Evolutionary conservation across 1,140 invertebrate genomes (phyloP).

Genomic region (Cherax quadricarinatus): DNA sequence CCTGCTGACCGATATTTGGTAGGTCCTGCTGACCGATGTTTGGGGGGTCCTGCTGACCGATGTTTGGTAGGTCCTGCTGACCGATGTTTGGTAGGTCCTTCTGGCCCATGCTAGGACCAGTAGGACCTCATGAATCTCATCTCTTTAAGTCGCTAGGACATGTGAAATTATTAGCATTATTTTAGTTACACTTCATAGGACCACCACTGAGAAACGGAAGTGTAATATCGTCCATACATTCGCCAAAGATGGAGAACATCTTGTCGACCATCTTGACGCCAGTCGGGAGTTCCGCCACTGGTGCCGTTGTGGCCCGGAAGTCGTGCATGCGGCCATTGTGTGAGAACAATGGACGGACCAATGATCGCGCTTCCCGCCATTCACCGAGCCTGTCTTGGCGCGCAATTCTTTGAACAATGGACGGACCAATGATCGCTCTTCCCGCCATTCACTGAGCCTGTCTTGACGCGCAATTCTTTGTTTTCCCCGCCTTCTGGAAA

Average conservation of each 20-base stretch:
- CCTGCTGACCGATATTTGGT: no score
- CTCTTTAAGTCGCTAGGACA: no score
- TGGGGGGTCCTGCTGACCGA: no score
- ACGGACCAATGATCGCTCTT: constrained; percentile 53
- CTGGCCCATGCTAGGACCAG: no score
- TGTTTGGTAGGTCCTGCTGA: no score
- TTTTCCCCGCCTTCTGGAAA: constrained; percentile 53
- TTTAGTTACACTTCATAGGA: no score
- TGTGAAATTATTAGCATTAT: no score
- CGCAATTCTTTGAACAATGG: constrained; percentile 35
- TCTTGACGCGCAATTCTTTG: constrained; percentile 58
- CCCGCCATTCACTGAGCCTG: constrained; percentile 27
- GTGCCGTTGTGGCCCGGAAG: constrained; percentile 1
- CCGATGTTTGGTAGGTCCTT: no score
- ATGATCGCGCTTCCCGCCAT: constrained; percentile 54
- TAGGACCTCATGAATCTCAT: no score
- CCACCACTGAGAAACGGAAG: no score
- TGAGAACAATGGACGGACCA: constrained; percentile 56
- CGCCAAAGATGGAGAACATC: neutral
- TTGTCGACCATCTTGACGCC: constrained; percentile 38
- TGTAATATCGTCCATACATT: neutral
- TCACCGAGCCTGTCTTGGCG: neutral
- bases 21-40: no score
- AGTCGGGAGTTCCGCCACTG: neutral
- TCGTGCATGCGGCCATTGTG: constrained; percentile 57